Conservation (phyloP, 2,113 vertebrate genomes). For the Tragelaphus strepsiceros region DNA sequence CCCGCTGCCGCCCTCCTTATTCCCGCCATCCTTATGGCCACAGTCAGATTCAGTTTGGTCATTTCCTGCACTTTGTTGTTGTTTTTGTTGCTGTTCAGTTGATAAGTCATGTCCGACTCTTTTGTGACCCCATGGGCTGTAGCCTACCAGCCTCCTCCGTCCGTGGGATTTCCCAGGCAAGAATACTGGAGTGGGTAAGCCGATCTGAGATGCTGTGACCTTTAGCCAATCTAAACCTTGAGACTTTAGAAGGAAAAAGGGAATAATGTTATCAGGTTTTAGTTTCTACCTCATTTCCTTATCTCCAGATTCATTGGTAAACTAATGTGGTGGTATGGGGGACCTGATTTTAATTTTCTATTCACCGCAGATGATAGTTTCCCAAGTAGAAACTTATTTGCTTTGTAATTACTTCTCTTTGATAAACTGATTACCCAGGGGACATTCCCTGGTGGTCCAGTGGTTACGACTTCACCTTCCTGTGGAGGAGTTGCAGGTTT, state of each 20-base stretch:
- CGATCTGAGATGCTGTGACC: not conserved
- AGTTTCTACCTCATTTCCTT: not conserved
- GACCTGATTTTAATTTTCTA: constrained; percentile 31
- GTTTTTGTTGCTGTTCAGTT: not conserved
- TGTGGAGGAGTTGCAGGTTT: not conserved
- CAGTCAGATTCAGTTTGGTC: not conserved
- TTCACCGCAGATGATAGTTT: constrained; percentile 21
- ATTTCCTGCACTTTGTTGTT: not conserved
- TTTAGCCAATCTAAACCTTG: not conserved
- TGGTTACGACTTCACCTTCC: not conserved
- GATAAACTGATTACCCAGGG: constrained; percentile 20
- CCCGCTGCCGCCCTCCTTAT: fast-evolving
- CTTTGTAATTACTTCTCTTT: constrained; percentile 39
- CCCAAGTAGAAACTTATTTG: constrained; percentile 21
- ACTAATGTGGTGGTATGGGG: not conserved
- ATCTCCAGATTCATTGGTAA: not conserved
- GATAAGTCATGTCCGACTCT: not conserved
- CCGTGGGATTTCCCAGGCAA: not conserved
- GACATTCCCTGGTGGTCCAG: not conserved
- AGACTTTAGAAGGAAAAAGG: not conserved
- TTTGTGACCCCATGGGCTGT: fast-evolving
- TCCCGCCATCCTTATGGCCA: not conserved
- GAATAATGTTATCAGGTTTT: not conserved
- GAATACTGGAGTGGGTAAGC: not conserved
- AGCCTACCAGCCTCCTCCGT: not conserved